These are phyloP conservation scores for Scaptodrosophila latifasciaeformis DNA, from an alignment of 2,888 invertebrate species.

Conservation along the genomic window DNA sequence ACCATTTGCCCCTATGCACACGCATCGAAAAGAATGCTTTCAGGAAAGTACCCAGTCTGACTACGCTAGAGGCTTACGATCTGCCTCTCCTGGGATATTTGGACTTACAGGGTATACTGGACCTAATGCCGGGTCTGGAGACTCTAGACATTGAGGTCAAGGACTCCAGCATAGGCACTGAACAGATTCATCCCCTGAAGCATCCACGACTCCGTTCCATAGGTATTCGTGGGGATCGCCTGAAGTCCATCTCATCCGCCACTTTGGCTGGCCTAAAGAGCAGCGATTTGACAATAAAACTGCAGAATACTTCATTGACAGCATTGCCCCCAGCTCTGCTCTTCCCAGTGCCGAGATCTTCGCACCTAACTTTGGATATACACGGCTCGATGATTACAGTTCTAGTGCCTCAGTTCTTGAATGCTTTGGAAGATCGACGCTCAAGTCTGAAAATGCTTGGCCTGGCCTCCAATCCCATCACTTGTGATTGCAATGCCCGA, in stretches of 20 bases:
- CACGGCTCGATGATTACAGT: conserved; percentile 86
- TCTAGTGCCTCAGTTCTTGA: conserved; percentile 85
- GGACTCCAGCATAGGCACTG: conserved; percentile 86
- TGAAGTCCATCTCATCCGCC: conserved; percentile 87
- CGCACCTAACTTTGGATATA: conserved; percentile 85
- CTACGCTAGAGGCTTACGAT: conserved; percentile 82
- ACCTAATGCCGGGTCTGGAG: conserved; percentile 83
- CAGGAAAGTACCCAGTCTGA: conserved; percentile 82
- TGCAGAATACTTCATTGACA: conserved; percentile 87
- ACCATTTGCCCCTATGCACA: conserved; percentile 81
- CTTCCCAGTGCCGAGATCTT: conserved; percentile 91
- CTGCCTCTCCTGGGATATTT: conserved; percentile 88
- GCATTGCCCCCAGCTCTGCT: conserved; percentile 87
- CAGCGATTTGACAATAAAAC: conserved; percentile 81
- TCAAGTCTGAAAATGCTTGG: conserved; percentile 85
- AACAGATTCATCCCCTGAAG: conserved; percentile 85
- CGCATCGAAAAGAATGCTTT: conserved; percentile 90
- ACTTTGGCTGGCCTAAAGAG: conserved; percentile 88
- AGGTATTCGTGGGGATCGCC: conserved; percentile 83
- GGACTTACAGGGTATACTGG: conserved; percentile 90
- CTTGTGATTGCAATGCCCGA: conserved; percentile 89
- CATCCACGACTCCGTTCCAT: conserved; percentile 86
- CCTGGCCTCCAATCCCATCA: conserved; percentile 85
- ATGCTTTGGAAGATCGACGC: conserved; percentile 87
- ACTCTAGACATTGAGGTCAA: conserved; percentile 89